phyloP scores from a whole-genome alignment of 2,113 vertebrate genomes.

The Tragelaphus scriptus region DNA sequence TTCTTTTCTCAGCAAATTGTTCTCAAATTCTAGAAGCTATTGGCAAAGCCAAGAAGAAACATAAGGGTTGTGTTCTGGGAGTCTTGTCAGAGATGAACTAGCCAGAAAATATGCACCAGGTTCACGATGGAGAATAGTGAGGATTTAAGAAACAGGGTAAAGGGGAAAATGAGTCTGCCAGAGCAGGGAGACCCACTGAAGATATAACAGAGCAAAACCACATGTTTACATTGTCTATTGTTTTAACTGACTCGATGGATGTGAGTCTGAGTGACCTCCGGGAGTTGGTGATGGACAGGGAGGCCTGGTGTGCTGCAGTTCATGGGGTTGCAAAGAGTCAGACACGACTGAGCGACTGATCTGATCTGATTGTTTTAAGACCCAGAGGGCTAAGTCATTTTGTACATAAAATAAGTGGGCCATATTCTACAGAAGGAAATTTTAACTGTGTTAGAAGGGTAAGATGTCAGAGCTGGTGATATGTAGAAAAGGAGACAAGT shows the following conservation, averaged over 20 bases:
- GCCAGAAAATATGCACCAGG: not conserved
- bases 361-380: not conserved
- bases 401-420: not conserved
- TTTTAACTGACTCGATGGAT: not conserved
- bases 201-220: not conserved
- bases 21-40: not conserved
- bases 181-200: not conserved
- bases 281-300: no score
- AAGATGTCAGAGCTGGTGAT: not conserved
- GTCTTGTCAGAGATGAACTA: not conserved
- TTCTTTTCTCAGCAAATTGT: not conserved
- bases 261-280: no score
- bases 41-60: not conserved
- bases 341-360: no score
- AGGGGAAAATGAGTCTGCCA: not conserved
- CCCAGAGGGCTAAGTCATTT: not conserved
- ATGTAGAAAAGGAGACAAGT: not conserved
- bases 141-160: not conserved
- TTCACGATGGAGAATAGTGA: not conserved
- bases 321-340: no score
- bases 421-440: not conserved
- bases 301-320: no score
- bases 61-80: not conserved
- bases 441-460: not conserved
- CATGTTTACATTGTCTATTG: not conserved